Conservation (phyloP, 2,797 vertebrate genomes). For the Enteromius paludinosus region DNA sequence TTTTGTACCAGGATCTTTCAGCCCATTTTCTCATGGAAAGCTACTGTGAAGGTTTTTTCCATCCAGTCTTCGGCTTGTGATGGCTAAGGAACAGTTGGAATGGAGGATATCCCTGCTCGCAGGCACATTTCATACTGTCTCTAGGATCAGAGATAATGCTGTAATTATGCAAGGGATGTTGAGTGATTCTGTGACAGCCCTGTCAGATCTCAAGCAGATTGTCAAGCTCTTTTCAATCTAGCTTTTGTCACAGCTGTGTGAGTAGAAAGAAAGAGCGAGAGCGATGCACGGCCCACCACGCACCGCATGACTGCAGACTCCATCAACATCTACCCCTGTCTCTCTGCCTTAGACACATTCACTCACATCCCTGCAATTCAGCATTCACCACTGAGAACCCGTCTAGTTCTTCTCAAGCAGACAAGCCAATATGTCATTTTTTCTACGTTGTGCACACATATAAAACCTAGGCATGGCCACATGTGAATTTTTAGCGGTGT, state of each 20-base stretch:
- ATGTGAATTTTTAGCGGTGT: neutral
- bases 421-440: constrained; percentile 1
- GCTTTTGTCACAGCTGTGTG: constrained; percentile 43
- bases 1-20: constrained; percentile 59
- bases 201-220: constrained; percentile 35
- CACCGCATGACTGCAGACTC: constrained; percentile 40
- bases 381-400: constrained; percentile 12
- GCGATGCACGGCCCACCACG: neutral
- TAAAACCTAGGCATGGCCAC: neutral
- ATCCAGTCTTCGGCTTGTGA: constrained; percentile 19
- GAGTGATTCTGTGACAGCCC: constrained; percentile 49
- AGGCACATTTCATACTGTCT: constrained; percentile 31
- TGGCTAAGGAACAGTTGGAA: constrained; percentile 48
- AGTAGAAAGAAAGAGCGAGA: constrained; percentile 28
- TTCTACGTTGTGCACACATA: neutral
- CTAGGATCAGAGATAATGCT: constrained; percentile 46
- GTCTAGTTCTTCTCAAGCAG: neutral
- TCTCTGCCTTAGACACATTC: constrained; percentile 42
- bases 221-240: constrained; percentile 41
- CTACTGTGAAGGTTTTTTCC: constrained; percentile 7
- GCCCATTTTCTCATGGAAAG: constrained; percentile 52
- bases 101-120: constrained; percentile 21
- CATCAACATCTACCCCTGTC: constrained; percentile 32
- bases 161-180: constrained; percentile 49
- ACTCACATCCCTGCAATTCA: constrained; percentile 38